Evolutionary conservation across 2,113 vertebrate species (phyloP), one percentile per base, ranked within the genome.

Genomic region (Podilymbus podiceps): DNA sequence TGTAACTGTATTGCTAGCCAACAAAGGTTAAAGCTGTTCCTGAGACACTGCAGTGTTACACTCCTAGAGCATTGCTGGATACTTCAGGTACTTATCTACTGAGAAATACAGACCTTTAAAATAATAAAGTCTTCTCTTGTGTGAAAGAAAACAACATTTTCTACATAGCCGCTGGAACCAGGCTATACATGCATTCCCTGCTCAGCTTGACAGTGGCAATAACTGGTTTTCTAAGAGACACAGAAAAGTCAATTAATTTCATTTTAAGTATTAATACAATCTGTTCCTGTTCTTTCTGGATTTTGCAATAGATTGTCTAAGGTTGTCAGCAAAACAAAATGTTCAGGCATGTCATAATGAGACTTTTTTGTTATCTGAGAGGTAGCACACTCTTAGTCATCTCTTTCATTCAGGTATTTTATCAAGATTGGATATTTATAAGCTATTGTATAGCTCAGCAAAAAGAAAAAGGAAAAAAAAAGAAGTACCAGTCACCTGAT

Each of bases 381-480:
- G 25, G 25, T 2, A 80, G 31, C 63, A 89, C 31, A 7, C 25
- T 76, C 47, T 24, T n/a, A 86, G 44, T 74, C 52, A 81, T 86
- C 31, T 49, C 63, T 86, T 80, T 66, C 59, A 40, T 80, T 90
- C 85, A 80, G 38, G 47, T 84, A 62, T 93, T 90, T 91, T 94
- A 77, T 76, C 90, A 80, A 74, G 59, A 30, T 7, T 71, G 82
- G 94, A 88, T 93, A 91, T 90, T 89, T 74, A 93, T 89, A 69
- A 86, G n/a, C 22, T 73, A 52, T 46, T 4, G 5, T 64, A 49
- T 22, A 88, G 55, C 50, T 95, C 81, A 91, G 82, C 66, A 91
- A 72, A 92, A 93, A 58, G 7, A 28, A 80, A 73, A 88, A 64
- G 14, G 27, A 59, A 49, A 74, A 64, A 38, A 38, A 38, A 38